Evolutionary conservation across 1,140 invertebrate genomes (phyloP).

Genomic region (Streblospio benedicti): DNA sequence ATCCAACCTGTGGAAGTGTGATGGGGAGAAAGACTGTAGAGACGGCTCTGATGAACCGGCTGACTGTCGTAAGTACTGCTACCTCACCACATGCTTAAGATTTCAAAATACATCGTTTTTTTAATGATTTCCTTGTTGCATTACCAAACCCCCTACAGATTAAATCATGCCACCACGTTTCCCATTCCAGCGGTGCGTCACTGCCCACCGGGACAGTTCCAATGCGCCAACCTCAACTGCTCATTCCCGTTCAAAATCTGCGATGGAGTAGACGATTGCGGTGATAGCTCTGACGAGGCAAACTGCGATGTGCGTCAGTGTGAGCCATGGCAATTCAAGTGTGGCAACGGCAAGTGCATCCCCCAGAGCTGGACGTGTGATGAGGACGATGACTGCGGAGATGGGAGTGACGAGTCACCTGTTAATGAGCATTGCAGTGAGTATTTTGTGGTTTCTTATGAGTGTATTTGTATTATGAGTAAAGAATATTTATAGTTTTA

Average conservation of each 20-base stretch:
- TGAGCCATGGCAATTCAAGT: conserved; percentile 27
- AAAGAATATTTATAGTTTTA: too few species aligned
- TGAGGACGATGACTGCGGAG: conserved; percentile 87
- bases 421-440: conserved; percentile 60
- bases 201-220: conserved; percentile 75
- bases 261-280: conserved; percentile 77
- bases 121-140: too few species aligned
- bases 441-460: neutral
- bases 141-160: neutral
- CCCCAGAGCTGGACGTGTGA: conserved; percentile 89
- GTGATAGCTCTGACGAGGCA: conserved; percentile 80
- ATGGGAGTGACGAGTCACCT: conserved; percentile 88
- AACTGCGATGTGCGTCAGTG: conserved; percentile 28
- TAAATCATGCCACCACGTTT: neutral
- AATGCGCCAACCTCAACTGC: conserved; percentile 87
- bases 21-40: conserved; percentile 55
- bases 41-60: conserved; percentile 49
- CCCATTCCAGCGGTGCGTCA: conserved; percentile 43
- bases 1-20: conserved; percentile 89
- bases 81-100: conserved; percentile 13
- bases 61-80: conserved; percentile 36
- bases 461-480: neutral
- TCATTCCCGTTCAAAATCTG: conserved; percentile 82
- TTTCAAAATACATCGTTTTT: too few species aligned
- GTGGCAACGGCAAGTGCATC: conserved; percentile 58